A percentile compares a stretch with the other conserved stretches of the same genome.
phyloP scores from a whole-genome alignment of 1,140 invertebrate genomes.

The Eupeodes corollae region DNA sequence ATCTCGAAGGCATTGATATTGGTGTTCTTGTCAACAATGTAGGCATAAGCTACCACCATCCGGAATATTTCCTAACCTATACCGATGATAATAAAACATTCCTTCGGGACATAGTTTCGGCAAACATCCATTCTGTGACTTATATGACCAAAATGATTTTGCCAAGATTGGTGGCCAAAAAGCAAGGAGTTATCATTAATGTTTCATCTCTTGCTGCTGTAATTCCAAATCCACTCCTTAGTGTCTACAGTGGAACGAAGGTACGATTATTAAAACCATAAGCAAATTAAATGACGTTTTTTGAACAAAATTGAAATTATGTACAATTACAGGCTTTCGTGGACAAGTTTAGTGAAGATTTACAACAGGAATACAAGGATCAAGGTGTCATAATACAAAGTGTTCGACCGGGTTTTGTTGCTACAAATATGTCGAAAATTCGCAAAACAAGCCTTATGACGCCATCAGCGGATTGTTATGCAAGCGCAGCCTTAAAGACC shows the following conservation, averaged over 20 bases:
- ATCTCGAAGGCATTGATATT: slow-evolving; percentile 70
- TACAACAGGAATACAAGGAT: slow-evolving; percentile 64
- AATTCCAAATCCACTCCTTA: slow-evolving; percentile 70
- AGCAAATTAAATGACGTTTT: too few species aligned
- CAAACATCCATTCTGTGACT: slow-evolving; percentile 62
- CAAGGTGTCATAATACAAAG: slow-evolving; percentile 76
- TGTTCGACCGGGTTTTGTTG: slow-evolving; percentile 77
- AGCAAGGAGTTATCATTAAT: slow-evolving; percentile 83
- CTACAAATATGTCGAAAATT: slow-evolving; percentile 88
- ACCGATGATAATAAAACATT: slow-evolving; percentile 45
- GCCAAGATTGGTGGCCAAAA: slow-evolving; percentile 76
- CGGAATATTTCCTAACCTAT: slow-evolving; percentile 69
- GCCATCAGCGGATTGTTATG: slow-evolving; percentile 67
- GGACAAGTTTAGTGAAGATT: slow-evolving; percentile 69
- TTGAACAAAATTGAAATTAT: not conserved
- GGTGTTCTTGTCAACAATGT: slow-evolving; percentile 93
- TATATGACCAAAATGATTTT: slow-evolving; percentile 76
- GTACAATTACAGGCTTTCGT: slow-evolving; percentile 56
- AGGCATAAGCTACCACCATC: slow-evolving; percentile 79
- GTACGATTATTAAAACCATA: slow-evolving; percentile 35
- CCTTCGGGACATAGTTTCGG: slow-evolving; percentile 52
- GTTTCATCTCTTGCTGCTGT: slow-evolving; percentile 74
- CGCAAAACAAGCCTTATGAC: slow-evolving; percentile 65
- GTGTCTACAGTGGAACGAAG: slow-evolving; percentile 84
- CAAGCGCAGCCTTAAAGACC: slow-evolving; percentile 61